A percentile compares a stretch with the other conserved stretches of the same genome.
Conservation (phyloP, 2,888 invertebrate genomes). For the Synanthedon myopaeformis region DNA sequence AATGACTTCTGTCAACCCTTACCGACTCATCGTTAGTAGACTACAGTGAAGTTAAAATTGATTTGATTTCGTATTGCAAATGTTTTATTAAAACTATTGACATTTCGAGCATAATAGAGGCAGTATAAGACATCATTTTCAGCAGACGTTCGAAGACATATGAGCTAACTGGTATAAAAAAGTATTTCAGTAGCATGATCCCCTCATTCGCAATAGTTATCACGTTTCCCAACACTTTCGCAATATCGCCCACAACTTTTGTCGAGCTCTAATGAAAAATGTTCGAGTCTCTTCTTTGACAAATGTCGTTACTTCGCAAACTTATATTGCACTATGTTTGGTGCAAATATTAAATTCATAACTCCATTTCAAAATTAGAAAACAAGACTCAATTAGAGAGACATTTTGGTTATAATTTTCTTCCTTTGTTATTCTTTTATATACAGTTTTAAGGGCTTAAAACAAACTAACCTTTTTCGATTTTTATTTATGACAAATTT, state of each 20-base stretch:
- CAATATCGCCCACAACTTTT: slow-evolving; percentile 21
- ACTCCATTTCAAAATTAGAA: too few relatives aligned
- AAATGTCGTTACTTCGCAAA: slow-evolving; percentile 24
- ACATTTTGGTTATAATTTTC: too few relatives aligned
- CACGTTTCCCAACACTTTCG: slow-evolving; percentile 22
- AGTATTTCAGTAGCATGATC: not conserved
- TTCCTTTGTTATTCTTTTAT: too few relatives aligned
- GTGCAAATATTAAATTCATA: not conserved
- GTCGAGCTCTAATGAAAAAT: slow-evolving; percentile 1
- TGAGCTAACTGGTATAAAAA: not conserved
- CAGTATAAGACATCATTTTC: not conserved
- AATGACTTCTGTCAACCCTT: too few relatives aligned
- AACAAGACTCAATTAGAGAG: too few relatives aligned
- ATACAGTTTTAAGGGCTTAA: too few relatives aligned
- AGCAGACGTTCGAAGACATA: not conserved
- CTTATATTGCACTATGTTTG: slow-evolving; percentile 28
- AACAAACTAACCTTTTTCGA: too few relatives aligned
- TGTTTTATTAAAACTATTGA: too few relatives aligned
- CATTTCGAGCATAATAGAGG: not conserved
- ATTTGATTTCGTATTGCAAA: too few relatives aligned
- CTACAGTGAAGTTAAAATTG: too few relatives aligned
- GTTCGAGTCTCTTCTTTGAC: slow-evolving; percentile 10
- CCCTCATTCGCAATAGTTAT: not conserved
- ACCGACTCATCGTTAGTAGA: too few relatives aligned
- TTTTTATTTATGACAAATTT: too few relatives aligned